Conservation (phyloP, 2,888 invertebrate genomes). For the Oligia fasciuncula region DNA sequence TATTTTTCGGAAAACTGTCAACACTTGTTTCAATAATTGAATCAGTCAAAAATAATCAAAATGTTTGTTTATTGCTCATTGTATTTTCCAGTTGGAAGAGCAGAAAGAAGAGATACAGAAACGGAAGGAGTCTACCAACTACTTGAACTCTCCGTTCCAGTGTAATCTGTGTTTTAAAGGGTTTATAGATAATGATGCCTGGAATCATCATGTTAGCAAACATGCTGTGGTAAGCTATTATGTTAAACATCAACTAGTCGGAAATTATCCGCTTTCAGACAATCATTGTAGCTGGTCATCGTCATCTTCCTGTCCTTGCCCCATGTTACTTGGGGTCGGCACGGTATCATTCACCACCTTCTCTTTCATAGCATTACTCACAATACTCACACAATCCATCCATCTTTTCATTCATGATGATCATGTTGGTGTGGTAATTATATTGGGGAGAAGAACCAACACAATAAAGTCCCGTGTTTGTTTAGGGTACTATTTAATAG, state of each 20-base stretch:
- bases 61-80: neutral
- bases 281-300: no score
- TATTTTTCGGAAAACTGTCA: no score
- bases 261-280: no score
- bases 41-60: neutral
- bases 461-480: neutral
- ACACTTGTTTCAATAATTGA: neutral
- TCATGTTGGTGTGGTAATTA: no score
- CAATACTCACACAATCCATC: no score
- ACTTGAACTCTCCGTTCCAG: slow-evolving; percentile 80
- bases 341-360: no score
- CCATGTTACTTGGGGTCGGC: no score
- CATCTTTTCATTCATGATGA: no score
- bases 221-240: slow-evolving; percentile 76
- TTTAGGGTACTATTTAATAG: neutral
- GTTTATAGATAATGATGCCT: slow-evolving; percentile 84
- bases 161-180: slow-evolving; percentile 84
- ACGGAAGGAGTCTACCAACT: slow-evolving; percentile 81
- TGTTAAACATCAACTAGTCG: neutral
- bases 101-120: slow-evolving; percentile 82
- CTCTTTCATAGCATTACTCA: no score
- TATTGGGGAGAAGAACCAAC: neutral
- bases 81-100: slow-evolving; percentile 75
- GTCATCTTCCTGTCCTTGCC: no score
- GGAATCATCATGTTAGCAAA: slow-evolving; percentile 83